A percentile compares a stretch with the other conserved stretches of the same genome.
Conservation (phyloP, 2,797 vertebrate genomes). For the Microctenopoma steveboyesi region DNA sequence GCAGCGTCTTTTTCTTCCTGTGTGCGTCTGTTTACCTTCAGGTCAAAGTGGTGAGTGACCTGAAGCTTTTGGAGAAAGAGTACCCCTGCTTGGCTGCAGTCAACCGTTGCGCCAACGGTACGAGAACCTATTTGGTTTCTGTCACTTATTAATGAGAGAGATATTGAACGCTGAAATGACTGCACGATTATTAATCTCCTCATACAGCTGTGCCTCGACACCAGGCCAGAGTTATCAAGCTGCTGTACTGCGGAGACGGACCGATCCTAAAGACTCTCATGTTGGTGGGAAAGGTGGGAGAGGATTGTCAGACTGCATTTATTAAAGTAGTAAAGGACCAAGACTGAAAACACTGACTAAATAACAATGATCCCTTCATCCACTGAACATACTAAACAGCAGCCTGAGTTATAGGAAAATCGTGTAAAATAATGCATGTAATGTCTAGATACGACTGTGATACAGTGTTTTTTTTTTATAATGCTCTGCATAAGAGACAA, state of each 20-base stretch:
- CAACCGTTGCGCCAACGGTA: conserved; percentile 86
- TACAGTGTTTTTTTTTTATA: too few relatives aligned
- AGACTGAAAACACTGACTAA: too few relatives aligned
- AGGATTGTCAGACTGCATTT: neutral
- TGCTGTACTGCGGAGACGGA: conserved; percentile 84
- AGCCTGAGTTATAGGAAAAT: too few relatives aligned
- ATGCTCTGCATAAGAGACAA: too few relatives aligned
- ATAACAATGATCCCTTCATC: too few relatives aligned
- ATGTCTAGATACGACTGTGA: too few relatives aligned
- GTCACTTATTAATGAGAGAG: neutral
- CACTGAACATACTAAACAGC: too few relatives aligned
- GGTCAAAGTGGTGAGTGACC: conserved; percentile 80
- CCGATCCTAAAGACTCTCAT: conserved; percentile 81
- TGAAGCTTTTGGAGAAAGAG: conserved; percentile 77
- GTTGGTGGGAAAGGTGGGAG: conserved; percentile 86
- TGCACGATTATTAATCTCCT: neutral
- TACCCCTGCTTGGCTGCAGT: conserved; percentile 87
- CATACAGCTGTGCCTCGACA: conserved; percentile 82
- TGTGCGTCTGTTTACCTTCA: conserved; percentile 45
- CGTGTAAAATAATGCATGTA: too few relatives aligned
- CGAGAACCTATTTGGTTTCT: conserved; percentile 13
- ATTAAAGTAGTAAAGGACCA: too few relatives aligned
- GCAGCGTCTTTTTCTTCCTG: neutral
- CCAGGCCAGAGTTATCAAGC: conserved; percentile 84
- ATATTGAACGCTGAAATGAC: neutral